A percentile compares a stretch with the other conserved stretches of the same genome.
Evolutionary conservation across 2,888 invertebrate genomes (phyloP).

Genomic region (Melanargia galathea): DNA sequence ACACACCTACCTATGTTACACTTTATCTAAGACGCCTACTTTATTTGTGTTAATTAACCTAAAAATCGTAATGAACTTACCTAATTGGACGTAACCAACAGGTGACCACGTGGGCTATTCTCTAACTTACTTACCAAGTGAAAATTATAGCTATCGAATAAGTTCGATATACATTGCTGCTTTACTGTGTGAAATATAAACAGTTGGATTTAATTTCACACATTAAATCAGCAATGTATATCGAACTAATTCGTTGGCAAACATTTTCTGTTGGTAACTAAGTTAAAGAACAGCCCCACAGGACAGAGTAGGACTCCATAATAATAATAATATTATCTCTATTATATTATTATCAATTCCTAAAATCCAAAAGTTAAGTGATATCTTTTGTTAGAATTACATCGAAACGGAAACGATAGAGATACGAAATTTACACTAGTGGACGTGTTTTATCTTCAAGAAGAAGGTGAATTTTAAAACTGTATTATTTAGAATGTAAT

Average conservation of each 20-base stretch:
- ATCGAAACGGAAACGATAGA: conserved; percentile 30
- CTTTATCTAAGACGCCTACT: conserved; percentile 12
- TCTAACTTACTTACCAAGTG: no score
- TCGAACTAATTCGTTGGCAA: no score
- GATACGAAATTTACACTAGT: conserved; percentile 22
- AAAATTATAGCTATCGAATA: no score
- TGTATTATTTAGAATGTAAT: conserved; percentile 1
- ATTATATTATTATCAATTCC: conserved; percentile 16
- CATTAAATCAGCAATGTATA: no score
- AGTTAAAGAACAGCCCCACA: no score
- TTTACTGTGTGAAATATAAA: no score
- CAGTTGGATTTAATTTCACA: no score
- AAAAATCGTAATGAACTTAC: conserved; percentile 19
- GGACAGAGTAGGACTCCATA: no score
- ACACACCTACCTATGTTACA: not conserved
- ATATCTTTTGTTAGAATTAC: conserved; percentile 14
- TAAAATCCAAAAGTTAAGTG: conserved; percentile 23
- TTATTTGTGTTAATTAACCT: conserved; percentile 8
- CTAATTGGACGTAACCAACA: conserved; percentile 27
- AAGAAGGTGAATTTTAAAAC: conserved; percentile 3
- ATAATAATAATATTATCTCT: conserved; percentile 3
- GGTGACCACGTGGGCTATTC: conserved; percentile 30
- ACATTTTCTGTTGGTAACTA: no score
- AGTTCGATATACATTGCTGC: no score
- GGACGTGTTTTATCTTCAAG: not conserved